Conservation (phyloP, 2,797 vertebrate genomes). For the Poecilia gillii region DNA sequence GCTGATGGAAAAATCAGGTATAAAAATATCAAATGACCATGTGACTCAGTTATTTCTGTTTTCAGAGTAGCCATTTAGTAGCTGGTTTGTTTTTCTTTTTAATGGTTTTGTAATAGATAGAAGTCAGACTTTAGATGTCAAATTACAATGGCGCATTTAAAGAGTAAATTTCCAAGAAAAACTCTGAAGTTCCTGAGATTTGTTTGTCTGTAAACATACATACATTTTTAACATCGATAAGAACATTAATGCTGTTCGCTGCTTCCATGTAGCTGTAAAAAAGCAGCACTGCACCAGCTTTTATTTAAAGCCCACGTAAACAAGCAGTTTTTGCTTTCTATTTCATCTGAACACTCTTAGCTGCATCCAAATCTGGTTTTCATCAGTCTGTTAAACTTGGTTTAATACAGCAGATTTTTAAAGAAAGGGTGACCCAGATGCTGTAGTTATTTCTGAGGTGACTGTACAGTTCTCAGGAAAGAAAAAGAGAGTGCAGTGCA, state of each 20-base stretch:
- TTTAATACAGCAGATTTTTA: neutral
- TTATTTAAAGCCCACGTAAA: neutral
- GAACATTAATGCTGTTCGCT: neutral
- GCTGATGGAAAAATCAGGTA: conserved; percentile 59
- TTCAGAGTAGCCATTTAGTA: neutral
- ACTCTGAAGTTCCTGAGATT: no score
- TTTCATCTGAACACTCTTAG: neutral
- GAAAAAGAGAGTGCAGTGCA: neutral
- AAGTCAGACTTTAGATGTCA: neutral
- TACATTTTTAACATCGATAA: no score
- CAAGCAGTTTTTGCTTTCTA: neutral
- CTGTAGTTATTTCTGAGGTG: neutral
- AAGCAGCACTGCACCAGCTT: neutral
- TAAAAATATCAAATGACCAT: neutral
- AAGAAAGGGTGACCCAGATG: neutral
- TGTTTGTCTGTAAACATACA: no score
- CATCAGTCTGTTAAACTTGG: neutral
- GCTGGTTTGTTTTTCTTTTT: neutral
- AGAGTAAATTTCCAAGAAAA: no score
- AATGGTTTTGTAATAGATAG: neutral
- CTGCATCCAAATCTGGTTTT: neutral
- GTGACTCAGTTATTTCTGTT: neutral
- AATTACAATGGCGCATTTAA: neutral
- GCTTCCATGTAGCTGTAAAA: neutral
- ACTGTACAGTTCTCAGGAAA: neutral